Evolutionary conservation across 2,113 vertebrate species (phyloP).

Genomic region (Sciurus niger): DNA sequence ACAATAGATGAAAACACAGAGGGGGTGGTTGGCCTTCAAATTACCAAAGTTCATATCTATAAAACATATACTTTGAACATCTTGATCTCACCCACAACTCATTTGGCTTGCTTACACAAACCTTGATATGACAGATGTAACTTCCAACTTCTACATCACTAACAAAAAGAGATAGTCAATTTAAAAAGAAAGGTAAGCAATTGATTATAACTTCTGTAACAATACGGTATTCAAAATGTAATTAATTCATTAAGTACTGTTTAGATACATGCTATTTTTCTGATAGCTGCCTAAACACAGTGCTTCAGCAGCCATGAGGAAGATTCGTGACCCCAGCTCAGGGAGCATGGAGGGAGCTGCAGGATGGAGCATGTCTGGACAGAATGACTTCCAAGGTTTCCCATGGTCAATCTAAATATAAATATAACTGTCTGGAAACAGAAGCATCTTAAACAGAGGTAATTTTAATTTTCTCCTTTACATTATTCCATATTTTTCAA

Average conservation of each 20-base stretch:
- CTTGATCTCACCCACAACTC: neutral
- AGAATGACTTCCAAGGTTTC: neutral
- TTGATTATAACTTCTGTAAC: neutral
- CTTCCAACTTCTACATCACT: conserved; percentile 14
- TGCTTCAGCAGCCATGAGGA: neutral
- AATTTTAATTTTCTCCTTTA: conserved; percentile 12
- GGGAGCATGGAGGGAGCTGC: neutral
- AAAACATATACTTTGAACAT: neutral
- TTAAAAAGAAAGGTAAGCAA: conserved; percentile 11
- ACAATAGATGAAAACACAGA: neutral
- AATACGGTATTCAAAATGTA: conserved; percentile 5
- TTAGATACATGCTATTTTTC: neutral
- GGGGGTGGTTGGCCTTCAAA: neutral
- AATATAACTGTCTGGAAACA: neutral
- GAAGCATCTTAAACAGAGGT: neutral
- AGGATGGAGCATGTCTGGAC: neutral
- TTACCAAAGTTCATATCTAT: neutral
- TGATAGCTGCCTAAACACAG: neutral
- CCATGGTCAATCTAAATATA: neutral
- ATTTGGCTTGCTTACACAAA: neutral
- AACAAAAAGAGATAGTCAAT: neutral
- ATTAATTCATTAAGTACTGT: neutral
- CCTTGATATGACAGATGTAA: neutral
- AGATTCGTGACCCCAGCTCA: neutral
- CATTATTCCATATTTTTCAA: neutral